These are phyloP conservation scores for Diachasmimorpha longicaudata DNA, from an alignment of 1,140 invertebrate genomes.

Conservation along the genomic window DNA sequence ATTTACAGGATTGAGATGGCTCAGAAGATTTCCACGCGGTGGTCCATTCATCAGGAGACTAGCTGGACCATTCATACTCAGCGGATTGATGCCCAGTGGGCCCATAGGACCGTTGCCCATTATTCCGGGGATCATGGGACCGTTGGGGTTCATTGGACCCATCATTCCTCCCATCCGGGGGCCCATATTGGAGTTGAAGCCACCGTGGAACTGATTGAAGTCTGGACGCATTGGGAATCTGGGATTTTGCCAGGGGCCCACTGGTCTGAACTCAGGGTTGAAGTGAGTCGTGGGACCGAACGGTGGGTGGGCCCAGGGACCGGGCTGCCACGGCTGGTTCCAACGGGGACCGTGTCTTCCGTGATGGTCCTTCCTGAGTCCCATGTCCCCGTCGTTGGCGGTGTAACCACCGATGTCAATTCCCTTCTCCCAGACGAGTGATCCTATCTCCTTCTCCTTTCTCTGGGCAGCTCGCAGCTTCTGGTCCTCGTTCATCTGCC, in stretches of 20 bases:
- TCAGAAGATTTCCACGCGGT: constrained; percentile 14
- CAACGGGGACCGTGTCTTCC: constrained; percentile 50
- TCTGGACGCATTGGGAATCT: constrained; percentile 55
- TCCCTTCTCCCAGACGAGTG: constrained; percentile 53
- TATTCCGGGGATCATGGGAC: constrained; percentile 49
- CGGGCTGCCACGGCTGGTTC: constrained; percentile 57
- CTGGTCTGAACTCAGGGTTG: constrained; percentile 47
- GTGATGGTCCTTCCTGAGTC: constrained; percentile 9
- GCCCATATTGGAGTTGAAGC: constrained; percentile 51
- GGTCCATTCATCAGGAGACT: constrained; percentile 47
- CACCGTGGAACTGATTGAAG: constrained; percentile 52
- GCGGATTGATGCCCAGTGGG: constrained; percentile 39
- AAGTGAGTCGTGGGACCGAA: constrained; percentile 48
- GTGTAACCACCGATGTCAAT: constrained; percentile 39
- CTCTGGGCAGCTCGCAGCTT: constrained; percentile 78
- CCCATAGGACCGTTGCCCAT: constrained; percentile 45
- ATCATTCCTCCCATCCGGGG: constrained; percentile 51
- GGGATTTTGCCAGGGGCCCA: constrained; percentile 58
- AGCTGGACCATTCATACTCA: constrained; percentile 38
- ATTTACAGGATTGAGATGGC: constrained; percentile 23
- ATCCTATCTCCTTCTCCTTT: constrained; percentile 63
- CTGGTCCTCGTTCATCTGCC: constrained; percentile 79
- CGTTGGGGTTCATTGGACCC: constrained; percentile 52
- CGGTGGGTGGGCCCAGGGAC: constrained; percentile 51
- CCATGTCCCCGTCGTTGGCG: constrained; percentile 29